Conservation (phyloP, 2,888 invertebrate genomes). For the Anagyrus pseudococci region DNA sequence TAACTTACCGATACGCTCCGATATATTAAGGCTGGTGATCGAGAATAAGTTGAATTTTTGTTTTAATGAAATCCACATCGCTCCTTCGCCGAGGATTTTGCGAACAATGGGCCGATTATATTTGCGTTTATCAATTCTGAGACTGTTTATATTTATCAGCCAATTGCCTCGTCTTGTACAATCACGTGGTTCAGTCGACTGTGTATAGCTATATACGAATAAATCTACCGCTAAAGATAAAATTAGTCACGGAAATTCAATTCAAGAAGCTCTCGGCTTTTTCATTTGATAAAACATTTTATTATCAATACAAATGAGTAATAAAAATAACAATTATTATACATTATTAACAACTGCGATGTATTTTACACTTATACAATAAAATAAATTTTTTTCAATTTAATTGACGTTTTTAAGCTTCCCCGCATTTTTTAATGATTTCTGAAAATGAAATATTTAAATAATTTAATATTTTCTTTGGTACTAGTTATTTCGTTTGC, state of each 20-base stretch:
- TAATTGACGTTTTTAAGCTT: constrained; percentile 1
- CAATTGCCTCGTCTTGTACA: neutral
- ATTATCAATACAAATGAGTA: constrained; percentile 4
- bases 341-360: constrained; percentile 15
- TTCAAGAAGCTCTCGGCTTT: too few species aligned
- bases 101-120: too few species aligned
- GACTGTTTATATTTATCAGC: constrained; percentile 6
- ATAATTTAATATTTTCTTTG: constrained; percentile 1
- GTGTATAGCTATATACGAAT: too few species aligned
- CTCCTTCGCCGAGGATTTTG: too few species aligned
- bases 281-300: constrained; percentile 11
- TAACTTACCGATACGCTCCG: too few species aligned
- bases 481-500: neutral
- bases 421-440: constrained; percentile 48
- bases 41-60: too few species aligned
- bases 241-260: too few species aligned
- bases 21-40: too few species aligned
- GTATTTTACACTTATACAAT: neutral
- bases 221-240: too few species aligned
- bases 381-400: neutral
- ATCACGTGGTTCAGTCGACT: neutral
- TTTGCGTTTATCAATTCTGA: neutral
- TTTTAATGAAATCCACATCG: too few species aligned
- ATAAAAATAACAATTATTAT: constrained; percentile 21
- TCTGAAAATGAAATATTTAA: constrained; percentile 43